Evolutionary conservation across 2,888 invertebrate species (phyloP), one percentile per base, ranked within the genome.

Genomic region (Agonopterix arenella): DNA sequence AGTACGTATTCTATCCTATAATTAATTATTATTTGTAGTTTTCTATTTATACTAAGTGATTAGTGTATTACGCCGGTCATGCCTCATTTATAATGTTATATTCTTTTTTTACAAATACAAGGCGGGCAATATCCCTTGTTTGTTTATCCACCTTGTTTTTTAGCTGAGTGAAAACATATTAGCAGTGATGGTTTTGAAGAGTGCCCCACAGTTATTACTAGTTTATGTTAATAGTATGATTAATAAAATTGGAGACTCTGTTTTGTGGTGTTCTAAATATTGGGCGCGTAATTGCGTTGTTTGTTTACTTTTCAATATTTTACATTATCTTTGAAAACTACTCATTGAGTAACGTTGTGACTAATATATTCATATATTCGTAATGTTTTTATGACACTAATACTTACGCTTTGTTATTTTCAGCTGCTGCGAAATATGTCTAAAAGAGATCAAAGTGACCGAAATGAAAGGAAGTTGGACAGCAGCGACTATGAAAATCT

Each of bases 401-500:
- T 40, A 40, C 10, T 40, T 1, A n/a, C 9, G 36, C n/a, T 49
- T 42, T 58, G 49, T 54, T 48, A 38, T 60, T 71, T 71, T 13
- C 68, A 71, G 70, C 58, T 51, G 54, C 56, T 51, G 52, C 54
- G 52, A 82, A 28, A 76, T 71, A 89, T 89, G 89, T 86, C 89
- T 68, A 90, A 85, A 78, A 83, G 89, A 73, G 90, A 90, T 54
- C 78, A 78, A 71, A 75, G 69, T 59, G 88, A 89, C 62, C 76
- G 88, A 57, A 80, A 79, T 63, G 89, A 89, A 61, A 79, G 86
- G 70, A 89, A 89, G 70, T 75, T 86, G 68, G 89, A 89, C 57
- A 62, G 82, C 11, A 86, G 79, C 59, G 90, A 90, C 68, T 90
- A 89, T 65, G 90, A 90, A 69, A 86, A 80, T 58, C 73, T 90